These are phyloP conservation scores for Ataeniobius toweri DNA, from an alignment of 2,797 vertebrate species.

Conservation along the genomic window DNA sequence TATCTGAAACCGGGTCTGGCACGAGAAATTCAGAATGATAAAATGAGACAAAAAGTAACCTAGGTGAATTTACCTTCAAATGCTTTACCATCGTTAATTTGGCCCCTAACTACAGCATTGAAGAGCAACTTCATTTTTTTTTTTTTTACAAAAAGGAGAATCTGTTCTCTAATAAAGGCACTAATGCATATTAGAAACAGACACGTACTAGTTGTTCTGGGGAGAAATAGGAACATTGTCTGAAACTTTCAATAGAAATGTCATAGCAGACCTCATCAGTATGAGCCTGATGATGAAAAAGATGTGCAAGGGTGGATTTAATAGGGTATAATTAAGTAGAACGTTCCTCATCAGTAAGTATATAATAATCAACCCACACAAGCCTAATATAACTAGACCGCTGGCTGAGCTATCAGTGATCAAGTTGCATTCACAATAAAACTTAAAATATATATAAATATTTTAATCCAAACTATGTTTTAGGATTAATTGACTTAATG, in stretches of 20 bases:
- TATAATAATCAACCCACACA: not conserved
- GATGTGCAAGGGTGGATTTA: not conserved
- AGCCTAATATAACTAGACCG: not conserved
- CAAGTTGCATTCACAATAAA: slow-evolving; percentile 1
- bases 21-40: slow-evolving; percentile 59
- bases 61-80: not conserved
- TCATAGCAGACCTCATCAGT: not conserved
- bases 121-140: not conserved
- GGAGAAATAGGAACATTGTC: not conserved
- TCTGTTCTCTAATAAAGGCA: no score
- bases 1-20: slow-evolving; percentile 56
- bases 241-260: not conserved
- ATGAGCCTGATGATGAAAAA: not conserved
- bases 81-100: not conserved
- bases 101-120: not conserved
- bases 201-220: not conserved
- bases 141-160: not conserved
- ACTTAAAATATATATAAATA: not conserved
- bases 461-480: not conserved
- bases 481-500: not conserved
- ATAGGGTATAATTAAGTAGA: not conserved
- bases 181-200: not conserved
- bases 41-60: slow-evolving; percentile 13
- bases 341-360: slow-evolving; percentile 5
- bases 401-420: not conserved